A percentile compares a stretch with the other conserved stretches of the same genome.
Evolutionary conservation across 2,888 invertebrate genomes (phyloP).

Genomic region (Pediacus dermestoides): DNA sequence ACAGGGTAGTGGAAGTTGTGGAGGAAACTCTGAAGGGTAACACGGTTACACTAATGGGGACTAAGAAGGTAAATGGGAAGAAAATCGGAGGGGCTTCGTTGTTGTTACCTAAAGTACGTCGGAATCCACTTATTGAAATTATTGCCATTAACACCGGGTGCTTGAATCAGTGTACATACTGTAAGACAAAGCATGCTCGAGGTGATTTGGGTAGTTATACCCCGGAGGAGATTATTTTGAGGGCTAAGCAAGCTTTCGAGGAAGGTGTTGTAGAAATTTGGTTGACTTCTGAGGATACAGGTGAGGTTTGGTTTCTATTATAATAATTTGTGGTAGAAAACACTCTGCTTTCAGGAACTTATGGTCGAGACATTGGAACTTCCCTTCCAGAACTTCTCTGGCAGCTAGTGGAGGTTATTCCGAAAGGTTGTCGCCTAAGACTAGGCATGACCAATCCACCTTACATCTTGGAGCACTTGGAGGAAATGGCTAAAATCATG

Average conservation of each 20-base stretch:
- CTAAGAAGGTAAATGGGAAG: conserved; percentile 73
- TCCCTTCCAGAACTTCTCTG: conserved; percentile 83
- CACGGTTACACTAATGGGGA: conserved; percentile 56
- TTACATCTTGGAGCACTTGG: conserved; percentile 91
- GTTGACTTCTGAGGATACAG: conserved; percentile 97
- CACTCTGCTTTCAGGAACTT: conserved; percentile 64
- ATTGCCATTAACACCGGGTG: conserved; percentile 96
- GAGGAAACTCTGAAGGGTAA: conserved; percentile 93
- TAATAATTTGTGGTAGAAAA: conserved; percentile 1
- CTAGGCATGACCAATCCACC: conserved; percentile 99
- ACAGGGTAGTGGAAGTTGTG: conserved; percentile 94
- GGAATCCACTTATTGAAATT: conserved; percentile 95
- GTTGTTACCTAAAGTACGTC: conserved; percentile 87
- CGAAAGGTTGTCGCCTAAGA: conserved; percentile 73
- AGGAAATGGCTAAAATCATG: conserved; percentile 84
- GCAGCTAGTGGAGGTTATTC: conserved; percentile 76
- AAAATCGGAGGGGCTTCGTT: conserved; percentile 86
- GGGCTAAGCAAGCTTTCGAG: conserved; percentile 80
- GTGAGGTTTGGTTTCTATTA: conserved; percentile 44
- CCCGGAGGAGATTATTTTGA: conserved; percentile 81
- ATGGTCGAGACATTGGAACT: conserved; percentile 90
- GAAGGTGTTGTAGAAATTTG: conserved; percentile 96
- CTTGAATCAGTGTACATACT: conserved; percentile 97
- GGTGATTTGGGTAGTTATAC: conserved; percentile 95
- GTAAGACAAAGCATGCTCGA: conserved; percentile 96